phyloP scores from a whole-genome alignment of 2,797 vertebrate genomes.

The Takifugu ocellatus region DNA sequence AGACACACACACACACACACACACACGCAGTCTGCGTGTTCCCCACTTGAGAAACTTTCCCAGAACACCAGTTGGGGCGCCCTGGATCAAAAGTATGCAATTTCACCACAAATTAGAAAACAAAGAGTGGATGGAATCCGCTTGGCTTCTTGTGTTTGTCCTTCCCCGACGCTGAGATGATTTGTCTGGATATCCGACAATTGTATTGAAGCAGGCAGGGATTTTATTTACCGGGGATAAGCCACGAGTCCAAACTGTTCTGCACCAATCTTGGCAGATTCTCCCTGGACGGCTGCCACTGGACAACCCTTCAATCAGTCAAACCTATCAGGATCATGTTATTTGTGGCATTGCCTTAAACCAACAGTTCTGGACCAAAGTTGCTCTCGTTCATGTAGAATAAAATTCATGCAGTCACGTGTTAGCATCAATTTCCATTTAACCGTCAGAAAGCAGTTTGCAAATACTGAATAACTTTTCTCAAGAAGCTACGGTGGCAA shows the following conservation, averaged over 20 bases:
- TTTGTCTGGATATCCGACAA: slow-evolving; percentile 49
- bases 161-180: slow-evolving; percentile 41
- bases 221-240: slow-evolving; percentile 11
- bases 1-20: slow-evolving; percentile 33
- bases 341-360: background rate
- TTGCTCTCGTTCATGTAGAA: too few relatives aligned
- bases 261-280: background rate
- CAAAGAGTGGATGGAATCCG: slow-evolving; percentile 63
- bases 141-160: slow-evolving; percentile 50
- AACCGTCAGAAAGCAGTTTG: too few relatives aligned
- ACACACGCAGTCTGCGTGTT: slow-evolving; percentile 27
- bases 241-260: slow-evolving; percentile 9
- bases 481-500: too few relatives aligned
- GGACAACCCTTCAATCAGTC: background rate
- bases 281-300: slow-evolving; percentile 1
- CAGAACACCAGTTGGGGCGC: slow-evolving; percentile 56
- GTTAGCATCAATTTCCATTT: too few relatives aligned
- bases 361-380: background rate
- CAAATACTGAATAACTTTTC: too few relatives aligned
- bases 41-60: slow-evolving; percentile 50
- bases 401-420: too few relatives aligned
- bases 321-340: background rate
- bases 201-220: slow-evolving; percentile 16
- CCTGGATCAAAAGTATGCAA: slow-evolving; percentile 51
- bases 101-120: slow-evolving; percentile 68